Evolutionary conservation across 1,140 invertebrate species (phyloP), one percentile per base, ranked within the genome.

Genomic region (Apolygus lucorum): DNA sequence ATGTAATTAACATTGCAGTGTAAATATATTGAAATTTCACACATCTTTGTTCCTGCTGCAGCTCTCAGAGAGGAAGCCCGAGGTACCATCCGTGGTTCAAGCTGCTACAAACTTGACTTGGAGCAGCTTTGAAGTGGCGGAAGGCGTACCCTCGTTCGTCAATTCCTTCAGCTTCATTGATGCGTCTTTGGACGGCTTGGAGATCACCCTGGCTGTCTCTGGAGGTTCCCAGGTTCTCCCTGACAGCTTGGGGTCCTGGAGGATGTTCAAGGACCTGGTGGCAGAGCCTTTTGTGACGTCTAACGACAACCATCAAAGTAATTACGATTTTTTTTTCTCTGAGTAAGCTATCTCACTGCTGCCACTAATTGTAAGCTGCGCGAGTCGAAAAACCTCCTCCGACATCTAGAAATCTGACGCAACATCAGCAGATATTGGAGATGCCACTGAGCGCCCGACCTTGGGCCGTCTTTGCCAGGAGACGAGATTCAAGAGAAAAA

Each of bases 51-150:
- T 8, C 17, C 34, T 34, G 1, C 42, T 69, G 24, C 59, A 69
- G 68, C 64, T 70, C 17, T 24, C 21, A 22, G 63, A 65, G 59
- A 70, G 65, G 28, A 64, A 49, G 28, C 63, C 68, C 26, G 63
- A 70, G 8, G 17, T 70, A 26, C 68, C 68, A 21, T 24, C 54
- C 22, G 54, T 11, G 22, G 22, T 59, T 59, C 13, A 59, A 24
- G 4, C 54, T 22, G 11, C 22, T 17, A 59, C 11, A 4, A 24
- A 59, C 54, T 13, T 59, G 13, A 22, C 2, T 13, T 59, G 54
- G 54, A 59, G 54, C 22, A 59, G 54, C 22, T 59, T 59, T 59
- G 54, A 59, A 11, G 11, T 59, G 11, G 22, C 54, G 11, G 54
- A 59, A 8, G 22, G 54, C 4, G 8, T 11, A 22, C 11, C 54